Evolutionary conservation across 2,113 vertebrate genomes (phyloP).

Genomic region (Sclerurus mexicanus): DNA sequence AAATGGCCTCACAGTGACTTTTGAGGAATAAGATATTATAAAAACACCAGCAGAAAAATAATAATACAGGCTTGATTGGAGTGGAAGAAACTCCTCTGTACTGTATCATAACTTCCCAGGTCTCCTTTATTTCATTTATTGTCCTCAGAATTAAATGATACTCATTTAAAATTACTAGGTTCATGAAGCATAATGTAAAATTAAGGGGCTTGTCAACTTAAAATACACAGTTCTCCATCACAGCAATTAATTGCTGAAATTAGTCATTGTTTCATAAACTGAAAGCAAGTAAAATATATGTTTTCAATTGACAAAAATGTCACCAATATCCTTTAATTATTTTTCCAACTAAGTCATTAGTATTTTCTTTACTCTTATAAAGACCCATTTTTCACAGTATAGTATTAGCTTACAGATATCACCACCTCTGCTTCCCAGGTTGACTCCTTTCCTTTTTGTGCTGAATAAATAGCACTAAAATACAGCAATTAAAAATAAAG

Average conservation of each 20-base stretch:
- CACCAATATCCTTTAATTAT: slow-evolving; percentile 57
- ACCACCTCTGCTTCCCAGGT: slow-evolving; percentile 32
- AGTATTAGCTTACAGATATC: slow-evolving; percentile 44
- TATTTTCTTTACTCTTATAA: slow-evolving; percentile 27
- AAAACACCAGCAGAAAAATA: background rate
- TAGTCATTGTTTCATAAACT: slow-evolving; percentile 63
- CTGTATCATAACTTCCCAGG: slow-evolving; percentile 4
- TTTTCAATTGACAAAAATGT: slow-evolving; percentile 46
- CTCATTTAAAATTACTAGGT: slow-evolving; percentile 53
- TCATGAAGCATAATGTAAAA: slow-evolving; percentile 50
- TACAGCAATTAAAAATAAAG: slow-evolving; percentile 49
- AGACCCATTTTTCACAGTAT: background rate
- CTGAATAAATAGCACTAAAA: slow-evolving; percentile 26
- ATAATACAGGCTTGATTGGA: background rate
- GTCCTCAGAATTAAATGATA: slow-evolving; percentile 46
- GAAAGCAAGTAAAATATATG: slow-evolving; percentile 48
- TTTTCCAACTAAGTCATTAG: slow-evolving; percentile 45
- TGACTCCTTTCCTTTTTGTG: slow-evolving; percentile 4
- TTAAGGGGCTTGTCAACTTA: slow-evolving; percentile 39
- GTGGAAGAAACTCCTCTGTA: slow-evolving; percentile 4
- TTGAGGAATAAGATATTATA: background rate
- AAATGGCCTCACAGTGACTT: background rate
- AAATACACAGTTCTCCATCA: slow-evolving; percentile 44
- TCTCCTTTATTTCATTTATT: slow-evolving; percentile 36
- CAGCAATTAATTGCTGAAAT: slow-evolving; percentile 52